These are phyloP conservation scores for Prenolepis imparis DNA, from an alignment of 2,888 invertebrate genomes.

Conservation along the genomic window DNA sequence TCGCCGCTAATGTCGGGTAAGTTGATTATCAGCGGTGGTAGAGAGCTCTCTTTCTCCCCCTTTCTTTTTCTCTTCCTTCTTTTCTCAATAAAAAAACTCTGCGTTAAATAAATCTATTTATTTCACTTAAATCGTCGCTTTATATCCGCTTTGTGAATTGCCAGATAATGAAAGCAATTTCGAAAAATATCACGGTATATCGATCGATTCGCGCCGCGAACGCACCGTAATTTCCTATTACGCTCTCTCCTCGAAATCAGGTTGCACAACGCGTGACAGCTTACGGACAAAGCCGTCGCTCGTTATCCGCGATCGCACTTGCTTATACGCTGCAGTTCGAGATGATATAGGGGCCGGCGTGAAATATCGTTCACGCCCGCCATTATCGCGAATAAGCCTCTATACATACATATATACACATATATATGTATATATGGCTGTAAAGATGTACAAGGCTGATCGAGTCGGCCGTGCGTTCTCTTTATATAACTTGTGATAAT, in stretches of 20 bases:
- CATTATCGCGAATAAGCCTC: slow-evolving; percentile 72
- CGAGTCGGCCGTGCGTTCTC: slow-evolving; percentile 6
- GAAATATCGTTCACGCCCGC: slow-evolving; percentile 71
- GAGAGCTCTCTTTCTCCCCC: neutral
- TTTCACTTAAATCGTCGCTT: slow-evolving; percentile 50
- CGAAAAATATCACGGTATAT: slow-evolving; percentile 58
- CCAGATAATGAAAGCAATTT: slow-evolving; percentile 55
- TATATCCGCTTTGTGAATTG: slow-evolving; percentile 29
- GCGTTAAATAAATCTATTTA: slow-evolving; percentile 57
- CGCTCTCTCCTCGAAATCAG: slow-evolving; percentile 74
- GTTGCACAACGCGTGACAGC: slow-evolving; percentile 67
- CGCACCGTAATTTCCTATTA: slow-evolving; percentile 76
- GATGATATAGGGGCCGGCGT: slow-evolving; percentile 72
- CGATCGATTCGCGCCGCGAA: slow-evolving; percentile 65
- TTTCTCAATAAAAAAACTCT: slow-evolving; percentile 52
- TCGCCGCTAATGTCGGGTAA: slow-evolving; percentile 32
- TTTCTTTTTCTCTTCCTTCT: neutral
- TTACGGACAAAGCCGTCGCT: slow-evolving; percentile 69
- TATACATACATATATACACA: neutral
- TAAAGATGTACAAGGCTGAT: slow-evolving; percentile 56
- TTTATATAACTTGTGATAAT: neutral
- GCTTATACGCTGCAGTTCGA: slow-evolving; percentile 75
- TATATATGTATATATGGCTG: slow-evolving; percentile 35
- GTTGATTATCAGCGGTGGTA: slow-evolving; percentile 59
- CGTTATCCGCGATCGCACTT: slow-evolving; percentile 77